Evolutionary conservation across 2,797 vertebrate genomes (phyloP).

Genomic region (Enoplosus armatus): DNA sequence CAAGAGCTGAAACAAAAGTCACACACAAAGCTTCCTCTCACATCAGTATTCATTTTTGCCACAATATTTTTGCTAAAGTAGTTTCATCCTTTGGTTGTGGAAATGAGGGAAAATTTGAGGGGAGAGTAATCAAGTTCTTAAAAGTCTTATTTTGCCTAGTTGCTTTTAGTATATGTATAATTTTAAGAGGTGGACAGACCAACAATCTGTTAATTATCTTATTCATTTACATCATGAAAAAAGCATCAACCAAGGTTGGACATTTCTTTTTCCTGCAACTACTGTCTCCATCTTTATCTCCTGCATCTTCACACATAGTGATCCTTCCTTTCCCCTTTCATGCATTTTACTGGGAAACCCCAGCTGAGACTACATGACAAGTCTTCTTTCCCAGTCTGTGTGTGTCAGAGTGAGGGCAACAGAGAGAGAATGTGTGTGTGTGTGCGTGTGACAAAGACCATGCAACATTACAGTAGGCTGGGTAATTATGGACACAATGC

Average conservation of each 20-base stretch:
- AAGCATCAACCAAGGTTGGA: not conserved
- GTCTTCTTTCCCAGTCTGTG: slow-evolving; percentile 35
- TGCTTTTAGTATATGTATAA: not conserved
- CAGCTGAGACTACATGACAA: slow-evolving; percentile 55
- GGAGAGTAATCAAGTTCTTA: not conserved
- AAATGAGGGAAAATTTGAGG: not conserved
- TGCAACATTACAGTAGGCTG: slow-evolving; percentile 49
- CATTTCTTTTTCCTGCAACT: no score
- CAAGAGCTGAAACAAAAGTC: not conserved
- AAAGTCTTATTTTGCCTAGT: not conserved
- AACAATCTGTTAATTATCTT: not conserved
- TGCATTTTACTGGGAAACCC: slow-evolving; percentile 50
- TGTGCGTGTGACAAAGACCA: slow-evolving; percentile 34
- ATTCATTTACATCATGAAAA: not conserved
- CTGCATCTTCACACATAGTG: not conserved
- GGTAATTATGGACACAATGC: slow-evolving; percentile 70
- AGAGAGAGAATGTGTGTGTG: slow-evolving; percentile 2
- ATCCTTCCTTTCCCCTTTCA: slow-evolving; percentile 12
- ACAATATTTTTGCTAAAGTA: not conserved
- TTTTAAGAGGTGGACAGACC: not conserved
- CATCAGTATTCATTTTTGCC: not conserved
- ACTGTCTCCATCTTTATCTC: not conserved
- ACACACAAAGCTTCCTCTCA: not conserved
- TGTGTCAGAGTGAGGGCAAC: slow-evolving; percentile 22
- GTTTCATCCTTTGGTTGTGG: not conserved